Evolutionary conservation across 2,113 vertebrate species (phyloP), one percentile per base, ranked within the genome.

Genomic region (Desmodus rotundus): DNA sequence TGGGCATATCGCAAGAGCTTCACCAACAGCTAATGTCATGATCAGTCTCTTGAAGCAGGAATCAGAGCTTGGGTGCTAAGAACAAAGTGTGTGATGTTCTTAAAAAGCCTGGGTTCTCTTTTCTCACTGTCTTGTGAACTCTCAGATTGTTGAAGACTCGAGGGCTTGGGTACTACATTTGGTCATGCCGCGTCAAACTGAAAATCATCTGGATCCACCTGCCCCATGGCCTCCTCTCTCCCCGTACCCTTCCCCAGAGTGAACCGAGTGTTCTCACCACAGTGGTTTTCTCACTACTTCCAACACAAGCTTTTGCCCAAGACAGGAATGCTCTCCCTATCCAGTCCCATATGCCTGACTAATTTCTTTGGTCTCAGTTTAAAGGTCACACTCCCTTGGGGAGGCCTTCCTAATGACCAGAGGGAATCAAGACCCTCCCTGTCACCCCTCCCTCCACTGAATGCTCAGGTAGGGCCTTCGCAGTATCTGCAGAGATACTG

Each of bases 311-410:
- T 77, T 54, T 93, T 74, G 68, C 58, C 22, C 7, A 77, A 73
- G 56, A 94, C 20, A 41, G 28, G 24, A 52, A 76, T 89, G 83
- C 10, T 91, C 4, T 88, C 24, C 9, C 24, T 26, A 36, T 20
- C 31, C 17, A 52, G 22, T 36, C 38, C 11, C 22, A 9, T 52
- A 10, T 36, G 52, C 20, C 50, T 68, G 20, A 81, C n/a, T 90
- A 63, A 87, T 96, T 96, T 67, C 72, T 91, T 74, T 33, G 22
- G 45, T 85, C 65, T 92, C 36, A 85, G 78, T 45, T 85, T 74
- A 61, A 85, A 96, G 50, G 58, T 87, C 65, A 89, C 88, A 56
- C 26, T 61, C 31, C 28, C 74, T 77, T 70, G 41, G 13, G n/a
- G 38, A 78, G 12, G 47, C 10, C 17, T 67, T 38, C n/a, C 36